Evolutionary conservation across 2,888 invertebrate genomes (phyloP).

Genomic region (Opisthograptis luteolata): DNA sequence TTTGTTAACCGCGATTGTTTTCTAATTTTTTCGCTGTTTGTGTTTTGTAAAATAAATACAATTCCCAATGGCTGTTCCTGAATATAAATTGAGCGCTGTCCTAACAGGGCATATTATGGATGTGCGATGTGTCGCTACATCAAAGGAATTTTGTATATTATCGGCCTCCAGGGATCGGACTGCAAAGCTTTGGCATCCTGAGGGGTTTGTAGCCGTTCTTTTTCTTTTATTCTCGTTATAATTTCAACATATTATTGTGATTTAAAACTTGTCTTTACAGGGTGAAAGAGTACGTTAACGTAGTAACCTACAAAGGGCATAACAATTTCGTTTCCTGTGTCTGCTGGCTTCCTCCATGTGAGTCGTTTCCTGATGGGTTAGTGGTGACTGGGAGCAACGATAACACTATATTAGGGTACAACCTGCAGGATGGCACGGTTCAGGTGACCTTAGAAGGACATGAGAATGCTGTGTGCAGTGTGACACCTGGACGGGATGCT

Average conservation of each 20-base stretch:
- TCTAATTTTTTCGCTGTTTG: conserved; percentile 39
- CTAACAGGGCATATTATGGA: conserved; percentile 93
- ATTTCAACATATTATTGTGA: background rate
- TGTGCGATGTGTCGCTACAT: conserved; percentile 89
- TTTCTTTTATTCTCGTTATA: background rate
- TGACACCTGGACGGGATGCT: conserved; percentile 67
- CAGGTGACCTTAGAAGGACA: conserved; percentile 90
- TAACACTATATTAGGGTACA: conserved; percentile 91
- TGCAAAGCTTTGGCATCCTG: conserved; percentile 93
- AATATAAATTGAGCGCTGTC: conserved; percentile 91
- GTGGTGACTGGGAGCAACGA: conserved; percentile 96
- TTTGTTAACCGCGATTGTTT: conserved; percentile 57
- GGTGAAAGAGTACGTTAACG: conserved; percentile 85
- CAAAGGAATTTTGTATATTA: conserved; percentile 88
- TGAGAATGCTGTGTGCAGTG: conserved; percentile 87
- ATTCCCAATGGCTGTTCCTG: conserved; percentile 72
- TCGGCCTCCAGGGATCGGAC: conserved; percentile 96
- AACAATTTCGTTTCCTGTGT: conserved; percentile 94
- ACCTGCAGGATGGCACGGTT: conserved; percentile 87
- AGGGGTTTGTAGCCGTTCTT: conserved; percentile 81
- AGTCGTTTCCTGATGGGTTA: conserved; percentile 89
- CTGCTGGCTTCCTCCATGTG: conserved; percentile 89
- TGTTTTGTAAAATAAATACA: conserved; percentile 40
- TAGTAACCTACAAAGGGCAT: conserved; percentile 90
- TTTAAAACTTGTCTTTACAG: too few species aligned